phyloP scores from a whole-genome alignment of 2,113 vertebrate species.

The Herpailurus yagouaroundi region DNA sequence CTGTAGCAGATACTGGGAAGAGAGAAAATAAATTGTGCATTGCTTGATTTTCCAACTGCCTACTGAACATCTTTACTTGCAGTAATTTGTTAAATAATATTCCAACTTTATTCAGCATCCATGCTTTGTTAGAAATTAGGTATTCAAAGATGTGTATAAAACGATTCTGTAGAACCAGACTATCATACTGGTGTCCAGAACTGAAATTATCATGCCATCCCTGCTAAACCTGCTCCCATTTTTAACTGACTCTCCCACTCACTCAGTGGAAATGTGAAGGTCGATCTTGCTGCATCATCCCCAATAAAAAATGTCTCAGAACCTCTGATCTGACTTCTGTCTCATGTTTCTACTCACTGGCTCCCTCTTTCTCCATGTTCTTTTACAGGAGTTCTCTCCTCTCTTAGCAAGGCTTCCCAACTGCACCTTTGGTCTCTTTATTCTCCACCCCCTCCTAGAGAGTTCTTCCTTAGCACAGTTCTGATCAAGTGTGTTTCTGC shows the following conservation, averaged over 20 bases:
- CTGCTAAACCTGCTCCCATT: background rate
- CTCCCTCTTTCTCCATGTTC: background rate
- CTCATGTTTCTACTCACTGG: background rate
- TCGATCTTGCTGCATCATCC: background rate
- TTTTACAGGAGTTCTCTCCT: background rate
- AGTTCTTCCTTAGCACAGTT: background rate
- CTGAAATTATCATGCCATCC: background rate
- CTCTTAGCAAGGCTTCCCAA: background rate
- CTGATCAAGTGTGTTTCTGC: background rate
- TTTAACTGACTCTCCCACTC: background rate
- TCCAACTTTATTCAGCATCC: background rate
- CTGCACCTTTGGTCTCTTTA: background rate
- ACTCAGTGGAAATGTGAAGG: background rate
- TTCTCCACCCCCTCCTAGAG: background rate
- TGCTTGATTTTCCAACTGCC: background rate
- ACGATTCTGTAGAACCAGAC: background rate
- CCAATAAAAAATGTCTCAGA: background rate
- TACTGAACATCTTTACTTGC: background rate
- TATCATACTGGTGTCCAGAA: background rate
- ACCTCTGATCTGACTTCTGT: background rate
- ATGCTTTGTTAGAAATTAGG: background rate
- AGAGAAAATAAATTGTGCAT: conserved; percentile 5
- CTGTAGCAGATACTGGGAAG: background rate
- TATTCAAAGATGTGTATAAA: background rate
- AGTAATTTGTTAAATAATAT: background rate